Evolutionary conservation across 2,888 invertebrate genomes (phyloP), one percentile per base, ranked within the genome.

Genomic region (Antheraea yamamai): DNA sequence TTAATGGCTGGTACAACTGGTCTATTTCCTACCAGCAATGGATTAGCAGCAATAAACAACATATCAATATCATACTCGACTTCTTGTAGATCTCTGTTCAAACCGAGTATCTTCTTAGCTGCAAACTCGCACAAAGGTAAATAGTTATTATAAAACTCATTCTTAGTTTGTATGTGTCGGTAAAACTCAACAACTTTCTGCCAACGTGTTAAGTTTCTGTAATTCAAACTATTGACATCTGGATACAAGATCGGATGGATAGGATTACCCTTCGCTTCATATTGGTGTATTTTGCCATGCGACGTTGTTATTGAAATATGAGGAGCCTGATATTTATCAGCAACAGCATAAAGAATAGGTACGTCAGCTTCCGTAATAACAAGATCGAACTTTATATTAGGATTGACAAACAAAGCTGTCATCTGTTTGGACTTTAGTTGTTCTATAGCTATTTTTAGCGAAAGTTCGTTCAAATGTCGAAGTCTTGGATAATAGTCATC

Each of bases 341-440:
- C 95, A 30, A 95, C 92, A 0, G 93, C 95, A 75, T 94, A 95
- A 64, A 95, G 82, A 0, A 95, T 75, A 0, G 95, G 95, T 7
- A 93, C 88, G 12, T 95, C 89, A n/a, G 94, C 92, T 85, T 96
- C 96, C 4, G 95, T 91, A 64, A 96, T 87, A 0, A 96, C 92
- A 55, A 96, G 82, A 84, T 96, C 96, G 79, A 96, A 96, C 75
- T 91, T 89, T 47, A 94, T 86, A 52, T 91, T 92, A 0, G 91
- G 91, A 76, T 93, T 94, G 4, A 91, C 85, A 10, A 94, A 81
- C 18, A 94, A 78, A 2, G 94, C 89, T 20, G 87, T 85, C 92
- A 94, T 91, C 75, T 89, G 89, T 76, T 94, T 91, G 0, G 94
- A 93, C 78, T 87, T 91, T 26, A 95, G 77, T 76, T 95, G 95